Base-by-base conservation (phyloP, 1,140 invertebrate species). In the Cylas formicarius region DNA sequence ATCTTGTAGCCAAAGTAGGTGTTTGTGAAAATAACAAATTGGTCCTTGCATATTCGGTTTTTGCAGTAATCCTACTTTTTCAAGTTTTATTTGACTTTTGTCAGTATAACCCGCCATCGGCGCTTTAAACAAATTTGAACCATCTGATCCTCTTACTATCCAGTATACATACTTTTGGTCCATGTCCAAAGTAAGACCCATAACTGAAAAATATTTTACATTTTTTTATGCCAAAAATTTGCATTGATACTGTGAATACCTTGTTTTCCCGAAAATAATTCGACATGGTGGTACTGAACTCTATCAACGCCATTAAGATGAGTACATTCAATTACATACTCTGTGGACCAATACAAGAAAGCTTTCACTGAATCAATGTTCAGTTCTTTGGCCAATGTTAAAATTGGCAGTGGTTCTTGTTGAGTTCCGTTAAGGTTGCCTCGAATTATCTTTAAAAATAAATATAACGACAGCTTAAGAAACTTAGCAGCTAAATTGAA, bases 301-400 rank as follows among this genome's bases (percentile, higher is more conserved):
- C 77, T 75, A 40, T 86, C 77, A 50, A 80, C 80, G 0, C 86
- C 90, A 65, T 89, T 90, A 0, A 91, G 67, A 27, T 78, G 70
- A 0, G 85, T 77, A 22, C 82, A 80, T 67, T 89, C 84, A 0
- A 96, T 75, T 0, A 82, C 80, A 48, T 86, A 79, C 0, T 78
- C 78, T 0, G 90, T 94, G 6, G 85, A 84, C 83, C 90, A 96
- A 58, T 93, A 91, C 13, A 96, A 70, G 50, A 82, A 81, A 0
- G 86, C 90, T 50, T 80, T 77, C 3, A 82, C 51, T 0, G 88
- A 79, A 62, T 96, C 90, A 16, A 94, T 77, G 13, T 81, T 78
- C 11, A 94, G 63, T 55, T 88, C 82, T 56, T 83, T 81, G 3
- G 85, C 86, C 13, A 82, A 74, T 2, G 83, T 84, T 9, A 87